phyloP scores from a whole-genome alignment of 2,888 invertebrate genomes.

The Crocallis elinguaria region DNA sequence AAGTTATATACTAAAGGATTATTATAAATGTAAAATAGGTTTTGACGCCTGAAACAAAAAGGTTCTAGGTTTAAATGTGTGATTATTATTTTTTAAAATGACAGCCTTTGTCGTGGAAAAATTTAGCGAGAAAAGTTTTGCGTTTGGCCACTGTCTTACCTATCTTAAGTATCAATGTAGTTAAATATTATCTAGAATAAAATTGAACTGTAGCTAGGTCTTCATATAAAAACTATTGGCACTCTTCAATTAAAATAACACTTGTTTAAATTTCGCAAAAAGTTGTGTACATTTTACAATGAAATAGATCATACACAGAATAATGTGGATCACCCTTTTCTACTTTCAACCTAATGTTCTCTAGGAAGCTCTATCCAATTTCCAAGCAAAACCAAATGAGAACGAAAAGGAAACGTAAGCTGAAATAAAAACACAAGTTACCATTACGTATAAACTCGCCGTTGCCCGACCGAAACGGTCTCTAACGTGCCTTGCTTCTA shows the following conservation, averaged over 20 bases:
- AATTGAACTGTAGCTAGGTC: too few relatives aligned
- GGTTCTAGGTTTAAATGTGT: too few relatives aligned
- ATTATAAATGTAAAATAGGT: not conserved
- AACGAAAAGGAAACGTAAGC: not conserved
- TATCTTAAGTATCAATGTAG: too few relatives aligned
- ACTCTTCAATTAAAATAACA: too few relatives aligned
- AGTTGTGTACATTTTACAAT: too few relatives aligned
- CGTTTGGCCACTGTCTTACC: too few relatives aligned
- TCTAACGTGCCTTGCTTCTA: constrained; percentile 30
- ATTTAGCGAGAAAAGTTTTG: too few relatives aligned
- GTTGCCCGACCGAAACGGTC: constrained; percentile 29
- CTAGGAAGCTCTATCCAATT: not conserved
- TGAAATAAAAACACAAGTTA: not conserved
- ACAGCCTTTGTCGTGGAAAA: too few relatives aligned
- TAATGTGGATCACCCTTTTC: not conserved
- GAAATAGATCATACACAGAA: not conserved
- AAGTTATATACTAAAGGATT: not conserved
- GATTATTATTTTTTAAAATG: too few relatives aligned
- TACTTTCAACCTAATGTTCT: not conserved
- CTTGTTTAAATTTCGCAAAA: too few relatives aligned
- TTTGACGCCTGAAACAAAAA: not conserved
- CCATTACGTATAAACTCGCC: constrained; percentile 12
- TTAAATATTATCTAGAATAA: too few relatives aligned
- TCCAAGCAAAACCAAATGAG: not conserved
- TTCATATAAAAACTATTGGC: too few relatives aligned